These are phyloP conservation scores for Heliocidaris tuberculata DNA, from an alignment of 35 echinoderm and acorn worm genomes.

Conservation along the genomic window DNA sequence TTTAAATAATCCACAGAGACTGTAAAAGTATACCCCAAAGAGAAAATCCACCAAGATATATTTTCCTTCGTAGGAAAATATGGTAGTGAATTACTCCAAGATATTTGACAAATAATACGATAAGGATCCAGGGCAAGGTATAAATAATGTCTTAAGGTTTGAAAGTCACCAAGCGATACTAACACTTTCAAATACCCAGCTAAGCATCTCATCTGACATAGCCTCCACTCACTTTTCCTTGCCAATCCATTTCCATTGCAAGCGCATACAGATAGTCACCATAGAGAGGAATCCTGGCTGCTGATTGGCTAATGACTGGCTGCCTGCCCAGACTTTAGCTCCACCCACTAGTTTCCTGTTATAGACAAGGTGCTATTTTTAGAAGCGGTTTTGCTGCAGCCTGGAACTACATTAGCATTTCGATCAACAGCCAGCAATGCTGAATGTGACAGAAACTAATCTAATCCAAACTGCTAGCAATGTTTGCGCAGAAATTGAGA, in stretches of 20 bases:
- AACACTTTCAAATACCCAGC: not conserved
- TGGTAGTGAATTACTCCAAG: not conserved
- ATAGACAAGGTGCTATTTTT: slow-evolving; percentile 40
- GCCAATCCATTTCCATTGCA: not conserved
- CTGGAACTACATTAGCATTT: not conserved
- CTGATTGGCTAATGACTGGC: slow-evolving; percentile 32
- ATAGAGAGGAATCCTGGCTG: not conserved
- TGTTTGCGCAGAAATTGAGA: slow-evolving; percentile 2
- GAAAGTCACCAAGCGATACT: not conserved
- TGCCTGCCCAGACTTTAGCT: slow-evolving; percentile 19
- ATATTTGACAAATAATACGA: not conserved
- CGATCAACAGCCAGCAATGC: not conserved
- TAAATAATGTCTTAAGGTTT: slow-evolving; percentile 1
- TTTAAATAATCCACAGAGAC: not conserved
- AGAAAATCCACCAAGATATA: not conserved
- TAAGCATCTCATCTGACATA: not conserved
- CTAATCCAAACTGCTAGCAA: not conserved
- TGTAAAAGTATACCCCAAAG: not conserved
- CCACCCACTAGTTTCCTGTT: slow-evolving; percentile 43
- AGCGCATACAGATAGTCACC: not conserved
- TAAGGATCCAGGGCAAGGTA: not conserved
- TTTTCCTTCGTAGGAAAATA: not conserved
- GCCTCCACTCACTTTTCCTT: not conserved
- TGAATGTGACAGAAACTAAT: not conserved
- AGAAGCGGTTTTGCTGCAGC: slow-evolving; percentile 12